These are phyloP conservation scores for Nomada fucata DNA, from an alignment of 2,888 invertebrate species.

Conservation along the genomic window DNA sequence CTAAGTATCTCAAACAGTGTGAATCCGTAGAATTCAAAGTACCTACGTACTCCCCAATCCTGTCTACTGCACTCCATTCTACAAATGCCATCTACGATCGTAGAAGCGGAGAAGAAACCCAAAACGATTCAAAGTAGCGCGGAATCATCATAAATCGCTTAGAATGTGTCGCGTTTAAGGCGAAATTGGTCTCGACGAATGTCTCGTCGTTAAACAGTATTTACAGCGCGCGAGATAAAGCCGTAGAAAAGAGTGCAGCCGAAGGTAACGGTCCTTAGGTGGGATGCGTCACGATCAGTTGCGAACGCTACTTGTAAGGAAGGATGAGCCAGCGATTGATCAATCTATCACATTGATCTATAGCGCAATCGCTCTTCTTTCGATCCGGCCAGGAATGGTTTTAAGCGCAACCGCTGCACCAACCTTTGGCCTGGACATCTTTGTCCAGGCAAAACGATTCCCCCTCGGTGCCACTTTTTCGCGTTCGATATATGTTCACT, in stretches of 20 bases:
- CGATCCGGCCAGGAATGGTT: conserved; percentile 43
- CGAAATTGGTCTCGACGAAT: neutral
- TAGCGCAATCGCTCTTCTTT: conserved; percentile 58
- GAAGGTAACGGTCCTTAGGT: conserved; percentile 13
- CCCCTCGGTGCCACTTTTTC: conserved; percentile 18
- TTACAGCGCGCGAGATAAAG: conserved; percentile 14
- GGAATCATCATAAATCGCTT: conserved; percentile 3
- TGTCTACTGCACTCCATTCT: neutral
- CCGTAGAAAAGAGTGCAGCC: conserved; percentile 13
- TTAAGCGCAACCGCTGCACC: neutral
- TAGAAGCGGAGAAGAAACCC: neutral
- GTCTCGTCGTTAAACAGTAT: conserved; percentile 1
- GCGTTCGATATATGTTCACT: conserved; percentile 13
- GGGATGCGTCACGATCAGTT: conserved; percentile 36
- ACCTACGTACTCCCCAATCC: neutral
- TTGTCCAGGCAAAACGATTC: neutral
- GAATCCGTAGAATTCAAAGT: too few species aligned
- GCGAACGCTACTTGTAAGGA: conserved; percentile 51
- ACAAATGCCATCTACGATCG: neutral
- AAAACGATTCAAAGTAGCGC: neutral
- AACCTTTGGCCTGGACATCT: conserved; percentile 33
- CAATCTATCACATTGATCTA: conserved; percentile 53
- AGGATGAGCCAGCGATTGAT: conserved; percentile 57
- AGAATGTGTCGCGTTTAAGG: neutral
- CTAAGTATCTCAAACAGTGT: neutral